A percentile compares a stretch with the other conserved stretches of the same genome.
Evolutionary conservation across 2,888 invertebrate species (phyloP).

Genomic region (Caenorhabditis parvicauda): DNA sequence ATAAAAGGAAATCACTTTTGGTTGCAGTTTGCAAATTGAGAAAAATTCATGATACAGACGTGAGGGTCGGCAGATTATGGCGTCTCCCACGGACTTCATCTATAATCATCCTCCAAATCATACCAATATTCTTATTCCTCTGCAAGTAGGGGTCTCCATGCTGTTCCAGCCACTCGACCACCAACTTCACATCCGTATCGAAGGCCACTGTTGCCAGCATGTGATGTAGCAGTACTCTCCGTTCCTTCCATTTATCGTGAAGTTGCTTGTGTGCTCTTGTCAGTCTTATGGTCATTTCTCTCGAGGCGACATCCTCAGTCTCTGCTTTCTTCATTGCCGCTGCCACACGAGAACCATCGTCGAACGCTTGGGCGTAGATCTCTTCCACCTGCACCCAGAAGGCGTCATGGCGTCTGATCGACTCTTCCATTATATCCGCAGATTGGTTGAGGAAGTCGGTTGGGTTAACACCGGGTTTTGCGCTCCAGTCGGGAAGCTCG

Average conservation of each 20-base stretch:
- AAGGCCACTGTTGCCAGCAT: conserved; percentile 42
- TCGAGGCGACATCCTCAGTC: conserved; percentile 19
- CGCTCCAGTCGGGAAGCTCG: conserved; percentile 38
- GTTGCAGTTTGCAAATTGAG: no score
- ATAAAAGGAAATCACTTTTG: no score
- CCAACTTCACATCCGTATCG: conserved; percentile 43
- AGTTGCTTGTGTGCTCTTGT: conserved; percentile 32
- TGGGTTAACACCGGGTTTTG: conserved; percentile 47
- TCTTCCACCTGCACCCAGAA: conserved; percentile 29
- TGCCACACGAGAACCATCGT: conserved; percentile 21
- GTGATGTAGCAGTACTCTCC: conserved; percentile 30
- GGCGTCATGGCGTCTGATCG: conserved; percentile 25
- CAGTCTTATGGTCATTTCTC: conserved; percentile 15
- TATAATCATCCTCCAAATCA: no score
- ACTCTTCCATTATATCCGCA: conserved; percentile 28
- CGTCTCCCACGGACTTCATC: no score
- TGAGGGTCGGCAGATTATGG: no score
- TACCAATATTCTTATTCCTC: conserved; percentile 51
- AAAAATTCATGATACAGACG: background rate
- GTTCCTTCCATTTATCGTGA: conserved; percentile 29
- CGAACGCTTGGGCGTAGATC: conserved; percentile 29
- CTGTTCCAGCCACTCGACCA: conserved; percentile 57
- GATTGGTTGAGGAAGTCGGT: conserved; percentile 21
- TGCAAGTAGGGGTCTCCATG: conserved; percentile 58
- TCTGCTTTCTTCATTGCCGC: conserved; percentile 25